These are phyloP conservation scores for Chydorus sphaericus DNA, from an alignment of 2,888 invertebrate species.

Conservation along the genomic window DNA sequence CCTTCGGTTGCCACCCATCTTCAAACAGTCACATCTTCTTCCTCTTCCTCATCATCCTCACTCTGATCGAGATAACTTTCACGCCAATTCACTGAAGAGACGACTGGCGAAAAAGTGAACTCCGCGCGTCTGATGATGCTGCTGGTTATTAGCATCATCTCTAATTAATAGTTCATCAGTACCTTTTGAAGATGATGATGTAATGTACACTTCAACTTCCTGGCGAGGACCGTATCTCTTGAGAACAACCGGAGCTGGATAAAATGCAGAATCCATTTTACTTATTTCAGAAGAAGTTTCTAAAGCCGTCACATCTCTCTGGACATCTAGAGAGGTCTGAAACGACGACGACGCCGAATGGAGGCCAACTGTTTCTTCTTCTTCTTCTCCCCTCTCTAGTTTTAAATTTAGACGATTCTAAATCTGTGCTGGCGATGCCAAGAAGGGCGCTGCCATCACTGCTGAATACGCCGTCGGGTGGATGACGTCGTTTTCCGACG, in stretches of 20 bases:
- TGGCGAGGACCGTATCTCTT: conserved; percentile 18
- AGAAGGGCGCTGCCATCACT: not conserved
- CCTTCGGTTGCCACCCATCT: not conserved
- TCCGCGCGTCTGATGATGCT: conserved; percentile 13
- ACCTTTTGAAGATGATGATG: not conserved
- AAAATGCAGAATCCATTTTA: conserved; percentile 13
- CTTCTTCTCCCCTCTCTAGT: not conserved
- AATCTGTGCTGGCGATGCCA: not conserved
- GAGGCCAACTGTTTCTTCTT: conserved; percentile 1
- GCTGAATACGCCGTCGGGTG: not conserved
- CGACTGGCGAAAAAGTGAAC: conserved; percentile 50
- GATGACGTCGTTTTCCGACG: not conserved
- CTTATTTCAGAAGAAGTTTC: not conserved
- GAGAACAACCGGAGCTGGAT: conserved; percentile 17
- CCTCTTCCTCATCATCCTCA: conserved; percentile 7
- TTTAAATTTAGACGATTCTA: conserved; percentile 7
- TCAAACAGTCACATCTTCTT: not conserved
- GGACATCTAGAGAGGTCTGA: too few relatives aligned
- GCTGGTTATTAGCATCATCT: not conserved
- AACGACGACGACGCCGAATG: too few relatives aligned
- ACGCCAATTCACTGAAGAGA: conserved; percentile 63
- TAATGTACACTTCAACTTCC: conserved; percentile 20
- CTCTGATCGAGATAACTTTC: conserved; percentile 16
- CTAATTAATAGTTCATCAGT: not conserved
- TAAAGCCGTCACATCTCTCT: too few relatives aligned